phyloP scores from a whole-genome alignment of 2,797 vertebrate species.

The Paguma larvata region DNA sequence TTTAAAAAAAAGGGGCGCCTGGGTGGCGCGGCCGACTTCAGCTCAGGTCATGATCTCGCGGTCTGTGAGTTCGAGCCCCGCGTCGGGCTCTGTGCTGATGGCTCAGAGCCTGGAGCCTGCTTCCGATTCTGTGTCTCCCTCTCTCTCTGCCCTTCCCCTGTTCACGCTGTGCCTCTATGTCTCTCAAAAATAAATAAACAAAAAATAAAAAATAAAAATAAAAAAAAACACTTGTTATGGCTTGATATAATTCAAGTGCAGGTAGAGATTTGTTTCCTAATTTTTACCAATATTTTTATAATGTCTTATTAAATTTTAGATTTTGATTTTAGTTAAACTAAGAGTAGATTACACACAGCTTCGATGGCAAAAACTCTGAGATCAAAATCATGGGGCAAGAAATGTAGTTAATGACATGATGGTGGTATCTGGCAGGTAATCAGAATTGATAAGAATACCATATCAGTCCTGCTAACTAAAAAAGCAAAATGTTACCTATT shows the following conservation, averaged over 20 bases:
- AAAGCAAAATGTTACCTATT: background rate
- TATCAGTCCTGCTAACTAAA: background rate
- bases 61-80: no score
- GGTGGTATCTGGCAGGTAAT: background rate
- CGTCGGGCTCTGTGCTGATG: no score
- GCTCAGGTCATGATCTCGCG: no score
- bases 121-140: no score
- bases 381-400: background rate
- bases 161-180: no score
- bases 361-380: background rate
- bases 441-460: background rate
- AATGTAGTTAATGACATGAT: background rate
- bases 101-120: no score
- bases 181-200: no score
- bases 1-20: conserved; percentile 41
- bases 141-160: no score
- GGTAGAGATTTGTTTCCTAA: background rate
- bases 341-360: background rate
- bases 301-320: background rate
- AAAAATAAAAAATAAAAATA: background rate
- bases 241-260: background rate
- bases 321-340: conserved; percentile 6
- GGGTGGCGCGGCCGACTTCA: no score
- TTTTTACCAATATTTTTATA: conserved; percentile 2
- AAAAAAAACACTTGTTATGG: background rate